Base-by-base conservation (phyloP, 2,888 invertebrate species). In the Dascillus cervinus region DNA sequence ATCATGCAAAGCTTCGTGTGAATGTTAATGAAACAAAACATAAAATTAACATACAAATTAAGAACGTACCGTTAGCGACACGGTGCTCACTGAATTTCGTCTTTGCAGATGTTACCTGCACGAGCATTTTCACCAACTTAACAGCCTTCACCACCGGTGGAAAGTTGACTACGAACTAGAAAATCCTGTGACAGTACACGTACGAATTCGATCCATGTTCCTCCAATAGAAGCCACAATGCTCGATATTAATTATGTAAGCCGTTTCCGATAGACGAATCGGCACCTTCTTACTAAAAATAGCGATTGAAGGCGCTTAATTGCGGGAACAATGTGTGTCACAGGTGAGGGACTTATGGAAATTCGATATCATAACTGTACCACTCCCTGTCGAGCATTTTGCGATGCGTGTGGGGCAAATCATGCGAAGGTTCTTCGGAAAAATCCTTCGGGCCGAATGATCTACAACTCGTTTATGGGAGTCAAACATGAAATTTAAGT, bases 101-200 rank as follows among this genome's bases (percentile, higher is more conserved):
- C 13, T 50, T 46, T 5, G 49, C 39, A 0, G 57, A 57, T 6
- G 59, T 59, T 26, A 59, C 59, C 3, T n/a, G n/a, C n/a, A 57
- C 47, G 51, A 59, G 55, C 59, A 59, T 59, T 11, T 37, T 51
- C 10, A 27, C 25, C 14, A 12, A n/a, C n/a, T n/a, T n/a, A n/a
- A n/a, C n/a, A n/a, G n/a, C n/a, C n/a, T n/a, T n/a, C n/a, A n/a
- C n/a, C n/a, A n/a, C n/a, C n/a, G n/a, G n/a, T n/a, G n/a, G n/a
- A n/a, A n/a, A n/a, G n/a, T n/a, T n/a, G n/a, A n/a, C n/a, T n/a
- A n/a, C n/a, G n/a, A n/a, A n/a, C n/a, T n/a, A n/a, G n/a, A n/a
- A n/a, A n/a, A n/a, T n/a, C n/a, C n/a, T n/a, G n/a, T n/a, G n/a
- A n/a, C n/a, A n/a, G n/a, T n/a, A n/a, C n/a, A n/a, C n/a, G n/a